Base-by-base conservation (phyloP, 2,888 invertebrate species). In the Lasioglossum pauxillum region DNA sequence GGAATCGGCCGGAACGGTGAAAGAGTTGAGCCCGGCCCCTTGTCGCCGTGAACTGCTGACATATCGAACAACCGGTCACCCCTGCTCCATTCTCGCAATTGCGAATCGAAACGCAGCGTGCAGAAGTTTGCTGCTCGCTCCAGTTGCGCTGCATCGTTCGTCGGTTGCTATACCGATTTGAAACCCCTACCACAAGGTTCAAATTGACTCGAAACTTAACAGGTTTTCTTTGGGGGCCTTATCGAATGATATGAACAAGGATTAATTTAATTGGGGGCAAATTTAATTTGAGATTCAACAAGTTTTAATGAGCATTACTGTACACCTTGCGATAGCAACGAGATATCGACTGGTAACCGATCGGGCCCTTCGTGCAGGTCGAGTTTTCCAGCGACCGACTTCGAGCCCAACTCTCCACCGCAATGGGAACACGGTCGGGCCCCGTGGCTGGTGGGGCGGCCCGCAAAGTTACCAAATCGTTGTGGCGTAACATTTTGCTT, bases 401-500 rank as follows among this genome's bases (percentile, higher is more conserved):
- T 72, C 73, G 49, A 64, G 71, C 80, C 76, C 82, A 76, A 53
- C 82, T 67, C 83, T 80, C 79, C 86, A 89, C 90, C 93, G 93
- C 93, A 94, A 94, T 94, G 93, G 90, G 93, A 94, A 94, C 93
- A 92, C 92, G 89, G 90, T 85, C 91, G 89, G 80, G 69, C 31
- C 67, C 35, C 27, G 53, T 53, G 16, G 7, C 64, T 88, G 87
- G 88, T 86, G 86, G 85, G 86, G 86, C 76, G 82, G 82, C 84
- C 84, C 88, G 87, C 89, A 88, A 90, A 86, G 94, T 95, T 95
- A 95, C 95, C 95, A 95, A 95, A 95, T 95, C 94, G 92, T 90
- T 92, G 93, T 95, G 95, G 94, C 94, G 95, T 94, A 95, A 95
- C 94, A 92, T 94, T 95, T 95, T 94, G 95, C 95, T 94, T 95